Percentiles rank a stretch among this genome's conserved stretches.
Conservation (phyloP, 2,797 vertebrate species). For the Hephaestus fuliginosus region DNA sequence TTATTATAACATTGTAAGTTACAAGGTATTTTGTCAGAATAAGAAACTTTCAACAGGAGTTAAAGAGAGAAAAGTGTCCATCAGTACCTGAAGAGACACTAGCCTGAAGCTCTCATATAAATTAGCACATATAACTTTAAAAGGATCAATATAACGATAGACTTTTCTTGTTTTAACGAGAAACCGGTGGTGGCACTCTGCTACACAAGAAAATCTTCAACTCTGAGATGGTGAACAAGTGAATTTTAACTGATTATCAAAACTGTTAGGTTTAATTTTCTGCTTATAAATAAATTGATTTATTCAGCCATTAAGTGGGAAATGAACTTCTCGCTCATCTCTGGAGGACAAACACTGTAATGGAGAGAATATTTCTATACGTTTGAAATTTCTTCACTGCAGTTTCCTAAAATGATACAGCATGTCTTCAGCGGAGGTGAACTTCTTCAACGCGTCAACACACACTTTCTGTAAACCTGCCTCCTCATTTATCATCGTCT, state of each 20-base stretch:
- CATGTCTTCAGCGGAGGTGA: neutral
- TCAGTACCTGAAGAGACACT: no score
- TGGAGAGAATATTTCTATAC: neutral
- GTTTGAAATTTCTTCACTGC: no score
- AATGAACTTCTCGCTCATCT: neutral
- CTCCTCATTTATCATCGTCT: constrained; percentile 24
- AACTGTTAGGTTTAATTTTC: neutral
- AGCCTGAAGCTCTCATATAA: no score
- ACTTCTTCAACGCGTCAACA: constrained; percentile 12
- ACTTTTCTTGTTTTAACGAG: no score
- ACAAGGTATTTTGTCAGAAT: no score
- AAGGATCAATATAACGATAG: no score
- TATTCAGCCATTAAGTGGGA: neutral
- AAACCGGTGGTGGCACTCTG: no score
- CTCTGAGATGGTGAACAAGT: neutral
- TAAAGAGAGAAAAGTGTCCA: no score
- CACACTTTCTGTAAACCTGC: constrained; percentile 10
- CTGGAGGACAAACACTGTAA: neutral
- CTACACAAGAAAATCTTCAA: neutral
- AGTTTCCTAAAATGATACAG: no score
- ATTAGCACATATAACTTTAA: no score
- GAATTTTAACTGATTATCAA: neutral
- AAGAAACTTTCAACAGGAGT: no score
- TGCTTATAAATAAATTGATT: neutral
- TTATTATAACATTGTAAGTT: no score